Evolutionary conservation across 1,140 invertebrate species (phyloP).

Genomic region (Drosophila arawakana): DNA sequence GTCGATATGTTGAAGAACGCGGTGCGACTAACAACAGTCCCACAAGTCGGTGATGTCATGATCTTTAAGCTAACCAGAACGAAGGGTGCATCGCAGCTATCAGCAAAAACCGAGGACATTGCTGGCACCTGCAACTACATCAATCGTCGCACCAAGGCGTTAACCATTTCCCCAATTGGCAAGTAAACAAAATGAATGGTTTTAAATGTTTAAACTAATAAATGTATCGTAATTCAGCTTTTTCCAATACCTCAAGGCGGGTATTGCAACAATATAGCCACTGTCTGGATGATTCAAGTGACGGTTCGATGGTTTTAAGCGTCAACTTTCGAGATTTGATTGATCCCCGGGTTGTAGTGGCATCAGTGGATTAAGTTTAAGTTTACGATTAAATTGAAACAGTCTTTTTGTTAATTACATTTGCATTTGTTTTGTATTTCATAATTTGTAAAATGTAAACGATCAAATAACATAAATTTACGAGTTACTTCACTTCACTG

Average conservation of each 20-base stretch:
- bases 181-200: not conserved
- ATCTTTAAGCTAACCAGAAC: constrained; percentile 51
- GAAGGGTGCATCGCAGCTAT: not conserved
- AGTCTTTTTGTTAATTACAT: constrained; percentile 13
- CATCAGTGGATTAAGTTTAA: constrained; percentile 37
- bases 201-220: not conserved
- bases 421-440: constrained; percentile 43
- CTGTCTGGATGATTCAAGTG: constrained; percentile 30
- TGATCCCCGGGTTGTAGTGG: constrained; percentile 40
- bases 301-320: constrained; percentile 6
- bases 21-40: constrained; percentile 26
- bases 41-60: constrained; percentile 46
- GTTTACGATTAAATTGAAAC: constrained; percentile 23
- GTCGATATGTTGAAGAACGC: constrained; percentile 38
- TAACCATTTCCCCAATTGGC: constrained; percentile 50
- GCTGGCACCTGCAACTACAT: constrained; percentile 55
- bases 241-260: not conserved
- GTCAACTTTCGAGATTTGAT: constrained; percentile 42
- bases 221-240: constrained; percentile 6
- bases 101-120: constrained; percentile 28
- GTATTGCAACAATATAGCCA: constrained; percentile 38
- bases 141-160: constrained; percentile 56
- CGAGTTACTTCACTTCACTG: constrained; percentile 20
- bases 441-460: constrained; percentile 47
- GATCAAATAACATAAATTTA: constrained; percentile 64